phyloP scores from a whole-genome alignment of 2,888 invertebrate genomes.

The Hydroisotoma schaefferi region DNA sequence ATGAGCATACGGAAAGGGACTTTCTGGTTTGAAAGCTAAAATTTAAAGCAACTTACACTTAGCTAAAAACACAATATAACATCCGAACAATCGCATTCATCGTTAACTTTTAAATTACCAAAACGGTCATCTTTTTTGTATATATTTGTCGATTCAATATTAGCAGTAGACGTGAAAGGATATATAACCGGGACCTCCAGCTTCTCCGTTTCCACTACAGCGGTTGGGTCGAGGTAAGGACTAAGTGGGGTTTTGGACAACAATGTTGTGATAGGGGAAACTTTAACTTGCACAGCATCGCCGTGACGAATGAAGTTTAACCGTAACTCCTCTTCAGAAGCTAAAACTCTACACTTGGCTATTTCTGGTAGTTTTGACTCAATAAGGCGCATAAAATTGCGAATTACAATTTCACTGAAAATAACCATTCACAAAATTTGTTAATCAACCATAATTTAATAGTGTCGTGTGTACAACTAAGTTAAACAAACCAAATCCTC shows the following conservation, averaged over 20 bases:
- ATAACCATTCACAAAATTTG: not conserved
- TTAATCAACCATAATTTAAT: not conserved
- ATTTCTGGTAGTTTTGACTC: conserved; percentile 26
- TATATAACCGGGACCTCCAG: conserved; percentile 66
- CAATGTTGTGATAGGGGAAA: conserved; percentile 65
- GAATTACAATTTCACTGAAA: conserved; percentile 37
- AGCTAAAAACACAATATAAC: too few species aligned
- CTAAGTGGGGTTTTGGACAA: conserved; percentile 63
- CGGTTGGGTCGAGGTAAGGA: conserved; percentile 54
- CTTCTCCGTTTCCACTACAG: conserved; percentile 56
- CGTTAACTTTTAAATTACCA: conserved; percentile 61
- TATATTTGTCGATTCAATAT: conserved; percentile 62
- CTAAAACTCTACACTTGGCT: conserved; percentile 24
- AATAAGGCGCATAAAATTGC: conserved; percentile 40
- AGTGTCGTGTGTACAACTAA: not conserved
- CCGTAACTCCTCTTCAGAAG: conserved; percentile 32
- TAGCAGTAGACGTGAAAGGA: conserved; percentile 71
- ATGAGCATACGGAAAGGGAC: conserved; percentile 62
- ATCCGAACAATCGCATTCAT: not conserved
- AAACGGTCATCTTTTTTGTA: conserved; percentile 63
- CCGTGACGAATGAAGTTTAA: conserved; percentile 28
- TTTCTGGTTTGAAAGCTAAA: conserved; percentile 21
- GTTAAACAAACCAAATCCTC: too few species aligned
- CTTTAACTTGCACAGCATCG: conserved; percentile 58
- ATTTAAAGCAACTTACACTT: not conserved